Evolutionary conservation across 2,888 invertebrate genomes (phyloP).

Genomic region (Drosophila sordidula): DNA sequence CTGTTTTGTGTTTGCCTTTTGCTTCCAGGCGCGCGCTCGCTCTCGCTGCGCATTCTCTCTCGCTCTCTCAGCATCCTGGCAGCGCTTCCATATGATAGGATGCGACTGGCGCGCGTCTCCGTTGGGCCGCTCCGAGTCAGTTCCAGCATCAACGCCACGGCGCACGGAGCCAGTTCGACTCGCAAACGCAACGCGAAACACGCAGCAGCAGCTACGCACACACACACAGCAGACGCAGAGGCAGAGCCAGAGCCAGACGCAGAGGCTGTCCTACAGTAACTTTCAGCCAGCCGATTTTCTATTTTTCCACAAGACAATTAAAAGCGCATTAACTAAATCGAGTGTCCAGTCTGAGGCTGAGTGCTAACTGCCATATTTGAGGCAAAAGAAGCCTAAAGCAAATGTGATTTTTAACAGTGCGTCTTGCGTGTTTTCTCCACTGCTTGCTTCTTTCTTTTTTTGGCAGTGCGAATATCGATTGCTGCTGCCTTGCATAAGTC

Average conservation of each 20-base stretch:
- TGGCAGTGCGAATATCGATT: slow-evolving; percentile 78
- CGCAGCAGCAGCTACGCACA: slow-evolving; percentile 51
- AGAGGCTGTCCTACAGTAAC: slow-evolving; percentile 35
- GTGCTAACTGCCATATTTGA: slow-evolving; percentile 2
- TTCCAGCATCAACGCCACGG: slow-evolving; percentile 77
- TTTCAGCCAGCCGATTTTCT: slow-evolving; percentile 30
- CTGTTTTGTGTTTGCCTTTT: slow-evolving; percentile 76
- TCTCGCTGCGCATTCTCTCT: slow-evolving; percentile 10
- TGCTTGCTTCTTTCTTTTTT: slow-evolving; percentile 24
- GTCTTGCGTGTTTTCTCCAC: slow-evolving; percentile 23
- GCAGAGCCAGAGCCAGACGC: slow-evolving; percentile 1
- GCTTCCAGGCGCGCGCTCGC: slow-evolving; percentile 54
- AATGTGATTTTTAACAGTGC: slow-evolving; percentile 40
- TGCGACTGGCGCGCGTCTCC: slow-evolving; percentile 25
- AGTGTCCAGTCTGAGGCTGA: neutral
- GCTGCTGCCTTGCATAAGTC: slow-evolving; percentile 82
- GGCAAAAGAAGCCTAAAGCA: neutral
- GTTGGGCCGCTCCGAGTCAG: slow-evolving; percentile 37
- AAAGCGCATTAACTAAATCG: slow-evolving; percentile 32
- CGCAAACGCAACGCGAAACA: slow-evolving; percentile 32
- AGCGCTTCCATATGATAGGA: slow-evolving; percentile 25
- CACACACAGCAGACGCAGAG: slow-evolving; percentile 32
- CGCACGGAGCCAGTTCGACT: slow-evolving; percentile 62
- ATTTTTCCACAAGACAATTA: slow-evolving; percentile 38
- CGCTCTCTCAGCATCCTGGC: slow-evolving; percentile 38